Percentiles rank a stretch among this genome's conserved stretches.
phyloP scores from a whole-genome alignment of 2,888 invertebrate genomes.

The Eilema depressum region DNA sequence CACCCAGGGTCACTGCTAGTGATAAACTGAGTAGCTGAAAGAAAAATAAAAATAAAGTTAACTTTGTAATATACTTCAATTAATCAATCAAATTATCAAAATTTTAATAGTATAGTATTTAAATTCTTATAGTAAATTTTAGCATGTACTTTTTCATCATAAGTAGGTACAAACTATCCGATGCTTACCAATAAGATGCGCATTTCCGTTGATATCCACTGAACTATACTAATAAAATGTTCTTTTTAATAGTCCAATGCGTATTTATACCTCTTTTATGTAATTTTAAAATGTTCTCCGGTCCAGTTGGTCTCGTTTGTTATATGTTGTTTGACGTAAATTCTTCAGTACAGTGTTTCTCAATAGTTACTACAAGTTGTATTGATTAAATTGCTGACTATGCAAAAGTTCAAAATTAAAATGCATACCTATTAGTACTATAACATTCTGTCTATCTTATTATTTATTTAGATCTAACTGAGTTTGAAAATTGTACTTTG shows the following conservation, averaged over 20 bases:
- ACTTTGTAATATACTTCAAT: not conserved
- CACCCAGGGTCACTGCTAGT: conserved; percentile 71
- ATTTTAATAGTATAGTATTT: too few relatives aligned
- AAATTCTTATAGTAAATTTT: too few relatives aligned
- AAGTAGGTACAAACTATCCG: conserved; percentile 14
- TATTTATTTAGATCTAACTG: too few relatives aligned
- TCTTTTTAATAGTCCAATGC: conserved; percentile 69
- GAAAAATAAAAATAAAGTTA: conserved; percentile 26
- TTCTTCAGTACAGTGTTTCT: conserved; percentile 72
- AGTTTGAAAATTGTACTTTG: too few relatives aligned
- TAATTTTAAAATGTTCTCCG: conserved; percentile 73
- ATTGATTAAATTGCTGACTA: conserved; percentile 33
- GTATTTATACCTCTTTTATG: conserved; percentile 84
- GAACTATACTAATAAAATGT: conserved; percentile 75
- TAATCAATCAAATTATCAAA: not conserved
- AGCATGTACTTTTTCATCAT: not conserved
- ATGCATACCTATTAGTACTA: not conserved
- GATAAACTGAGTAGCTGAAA: conserved; percentile 74
- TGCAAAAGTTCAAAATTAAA: not conserved
- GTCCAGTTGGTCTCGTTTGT: conserved; percentile 75
- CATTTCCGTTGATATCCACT: conserved; percentile 77
- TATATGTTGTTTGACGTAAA: conserved; percentile 72
- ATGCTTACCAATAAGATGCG: conserved; percentile 76
- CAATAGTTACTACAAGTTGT: conserved; percentile 62
- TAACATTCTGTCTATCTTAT: too few relatives aligned